Evolutionary conservation across 2,797 vertebrate genomes (phyloP).

Genomic region (Molossus alvarezi): DNA sequence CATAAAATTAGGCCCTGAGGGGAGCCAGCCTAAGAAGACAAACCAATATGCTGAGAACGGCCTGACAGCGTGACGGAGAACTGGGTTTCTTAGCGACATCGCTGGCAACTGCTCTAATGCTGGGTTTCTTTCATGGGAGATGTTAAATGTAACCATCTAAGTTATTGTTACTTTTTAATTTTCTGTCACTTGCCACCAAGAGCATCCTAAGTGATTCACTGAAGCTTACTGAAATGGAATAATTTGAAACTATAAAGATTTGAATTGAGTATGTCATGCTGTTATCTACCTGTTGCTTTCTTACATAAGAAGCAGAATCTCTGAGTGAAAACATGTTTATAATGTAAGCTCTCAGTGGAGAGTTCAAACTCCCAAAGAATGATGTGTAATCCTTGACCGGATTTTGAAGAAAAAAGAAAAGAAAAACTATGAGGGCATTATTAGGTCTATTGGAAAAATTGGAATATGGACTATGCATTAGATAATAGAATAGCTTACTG

Average conservation of each 20-base stretch:
- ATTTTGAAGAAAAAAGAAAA: conserved; percentile 22
- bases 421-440: background rate
- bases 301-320: conserved; percentile 28
- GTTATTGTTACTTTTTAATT: conserved; percentile 24
- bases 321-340: background rate
- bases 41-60: background rate
- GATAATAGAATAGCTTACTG: background rate
- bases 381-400: background rate
- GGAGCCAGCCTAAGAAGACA: background rate
- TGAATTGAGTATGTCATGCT: background rate
- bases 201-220: background rate
- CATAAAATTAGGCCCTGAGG: background rate
- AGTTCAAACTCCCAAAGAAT: conserved; percentile 11
- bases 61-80: background rate
- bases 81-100: background rate
- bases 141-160: background rate
- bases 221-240: conserved; percentile 8
- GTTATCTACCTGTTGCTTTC: background rate
- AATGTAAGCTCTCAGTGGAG: background rate
- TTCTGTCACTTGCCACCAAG: background rate
- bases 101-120: background rate
- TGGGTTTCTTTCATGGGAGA: background rate
- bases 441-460: background rate
- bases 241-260: conserved; percentile 31
- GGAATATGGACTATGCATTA: background rate